phyloP scores from a whole-genome alignment of 2,113 vertebrate genomes.

The Actenoides hombroni region DNA sequence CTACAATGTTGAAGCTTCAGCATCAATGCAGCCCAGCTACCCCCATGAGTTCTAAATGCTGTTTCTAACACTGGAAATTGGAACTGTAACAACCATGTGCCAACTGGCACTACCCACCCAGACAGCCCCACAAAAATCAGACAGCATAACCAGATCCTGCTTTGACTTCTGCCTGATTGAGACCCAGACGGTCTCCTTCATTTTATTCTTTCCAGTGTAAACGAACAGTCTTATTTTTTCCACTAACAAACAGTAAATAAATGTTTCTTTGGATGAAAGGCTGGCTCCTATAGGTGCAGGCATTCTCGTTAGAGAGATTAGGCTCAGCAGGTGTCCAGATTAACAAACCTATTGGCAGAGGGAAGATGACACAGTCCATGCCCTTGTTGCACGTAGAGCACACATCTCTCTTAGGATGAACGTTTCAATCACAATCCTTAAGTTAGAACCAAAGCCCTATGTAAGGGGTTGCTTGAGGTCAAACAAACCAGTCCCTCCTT shows the following conservation, averaged over 20 bases:
- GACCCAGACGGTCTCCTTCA: accelerated
- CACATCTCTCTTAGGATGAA: accelerated
- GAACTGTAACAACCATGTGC: not conserved
- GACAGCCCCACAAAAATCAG: not conserved
- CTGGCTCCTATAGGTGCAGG: not conserved
- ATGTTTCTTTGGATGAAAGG: not conserved
- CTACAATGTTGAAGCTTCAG: not conserved
- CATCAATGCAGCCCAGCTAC: not conserved
- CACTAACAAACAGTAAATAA: not conserved
- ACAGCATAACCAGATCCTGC: not conserved
- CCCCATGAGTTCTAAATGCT: not conserved
- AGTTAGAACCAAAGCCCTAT: conserved; percentile 32
- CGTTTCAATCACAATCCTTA: not conserved
- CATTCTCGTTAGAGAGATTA: not conserved
- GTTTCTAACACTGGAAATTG: not conserved
- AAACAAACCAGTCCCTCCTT: conserved; percentile 93
- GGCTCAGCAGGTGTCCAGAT: not conserved
- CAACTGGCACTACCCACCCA: not conserved
- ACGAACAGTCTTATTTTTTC: not conserved
- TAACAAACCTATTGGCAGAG: not conserved
- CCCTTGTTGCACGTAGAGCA: not conserved
- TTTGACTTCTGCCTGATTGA: not conserved
- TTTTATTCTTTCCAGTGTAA: not conserved
- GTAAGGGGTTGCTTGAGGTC: conserved; percentile 94
- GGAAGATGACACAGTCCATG: not conserved